phyloP scores from a whole-genome alignment of 1,140 invertebrate genomes.

The Aphidius gifuensis region DNA sequence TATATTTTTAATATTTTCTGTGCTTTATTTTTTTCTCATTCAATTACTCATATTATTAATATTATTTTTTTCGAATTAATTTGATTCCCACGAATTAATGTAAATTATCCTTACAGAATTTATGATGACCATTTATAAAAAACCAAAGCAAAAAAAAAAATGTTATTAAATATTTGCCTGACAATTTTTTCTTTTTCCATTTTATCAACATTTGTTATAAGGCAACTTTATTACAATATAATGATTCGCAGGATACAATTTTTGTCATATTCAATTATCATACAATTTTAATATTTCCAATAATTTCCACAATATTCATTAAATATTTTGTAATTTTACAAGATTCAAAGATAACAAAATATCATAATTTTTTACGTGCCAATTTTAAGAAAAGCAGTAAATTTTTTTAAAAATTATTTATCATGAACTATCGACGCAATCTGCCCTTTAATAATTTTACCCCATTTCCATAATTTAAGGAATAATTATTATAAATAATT shows the following conservation, averaged over 20 bases:
- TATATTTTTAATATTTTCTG: conserved; percentile 16
- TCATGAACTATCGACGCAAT: conserved; percentile 12
- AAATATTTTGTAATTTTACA: conserved; percentile 1
- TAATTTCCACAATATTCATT: not conserved
- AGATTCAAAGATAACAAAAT: not conserved
- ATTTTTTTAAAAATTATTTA: too few relatives aligned
- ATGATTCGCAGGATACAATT: conserved; percentile 29
- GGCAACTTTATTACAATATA: conserved; percentile 41
- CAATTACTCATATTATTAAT: not conserved
- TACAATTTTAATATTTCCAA: not conserved
- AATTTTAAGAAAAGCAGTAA: not conserved
- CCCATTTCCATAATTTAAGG: not conserved
- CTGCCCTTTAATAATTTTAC: conserved; percentile 13
- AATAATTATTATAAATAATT: conserved; percentile 1
- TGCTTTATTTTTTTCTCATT: conserved; percentile 5
- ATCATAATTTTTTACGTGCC: conserved; percentile 1
- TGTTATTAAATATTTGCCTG: not conserved
- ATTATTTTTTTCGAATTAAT: conserved; percentile 6
- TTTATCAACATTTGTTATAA: conserved; percentile 39
- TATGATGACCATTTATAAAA: not conserved
- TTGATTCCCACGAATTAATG: conserved; percentile 1
- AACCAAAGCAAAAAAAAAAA: not conserved
- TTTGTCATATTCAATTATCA: not conserved
- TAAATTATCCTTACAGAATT: conserved; percentile 2
- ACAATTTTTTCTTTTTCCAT: conserved; percentile 9